phyloP scores from a whole-genome alignment of 2,797 vertebrate species.

The Choloepus didactylus region DNA sequence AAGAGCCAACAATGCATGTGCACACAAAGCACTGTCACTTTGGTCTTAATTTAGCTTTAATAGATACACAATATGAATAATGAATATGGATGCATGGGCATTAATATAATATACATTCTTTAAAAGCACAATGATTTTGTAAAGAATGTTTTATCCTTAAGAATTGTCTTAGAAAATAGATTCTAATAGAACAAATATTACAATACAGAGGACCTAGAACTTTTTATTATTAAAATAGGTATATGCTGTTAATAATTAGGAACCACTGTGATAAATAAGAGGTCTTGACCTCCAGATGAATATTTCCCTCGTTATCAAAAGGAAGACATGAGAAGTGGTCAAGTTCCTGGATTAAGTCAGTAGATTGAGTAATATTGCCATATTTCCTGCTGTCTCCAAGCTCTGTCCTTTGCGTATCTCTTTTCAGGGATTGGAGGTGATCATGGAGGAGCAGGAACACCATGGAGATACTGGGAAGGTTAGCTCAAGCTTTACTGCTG shows the following conservation, averaged over 20 bases:
- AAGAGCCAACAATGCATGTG: neutral
- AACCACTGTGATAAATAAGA: neutral
- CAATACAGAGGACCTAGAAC: neutral
- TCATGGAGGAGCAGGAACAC: rapidly evolving
- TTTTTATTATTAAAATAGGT: conserved; percentile 45
- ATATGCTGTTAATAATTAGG: neutral
- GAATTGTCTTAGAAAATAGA: conserved; percentile 53
- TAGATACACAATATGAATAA: conserved; percentile 57
- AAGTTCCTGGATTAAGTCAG: neutral
- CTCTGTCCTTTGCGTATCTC: neutral
- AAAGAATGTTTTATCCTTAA: neutral
- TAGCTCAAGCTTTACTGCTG: neutral
- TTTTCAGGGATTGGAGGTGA: neutral
- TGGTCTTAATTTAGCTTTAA: conserved; percentile 66
- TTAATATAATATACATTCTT: conserved; percentile 64
- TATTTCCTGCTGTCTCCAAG: neutral
- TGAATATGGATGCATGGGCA: conserved; percentile 60
- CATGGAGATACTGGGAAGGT: rapidly evolving
- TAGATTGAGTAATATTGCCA: neutral
- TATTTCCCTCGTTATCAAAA: neutral
- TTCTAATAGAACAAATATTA: conserved; percentile 19
- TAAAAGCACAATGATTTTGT: conserved; percentile 52
- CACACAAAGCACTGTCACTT: neutral
- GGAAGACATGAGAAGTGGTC: neutral
- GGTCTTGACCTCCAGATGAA: neutral